These are phyloP conservation scores for Zeugodacus cucurbitae DNA, from an alignment of 1,140 invertebrate genomes.

Conservation along the genomic window DNA sequence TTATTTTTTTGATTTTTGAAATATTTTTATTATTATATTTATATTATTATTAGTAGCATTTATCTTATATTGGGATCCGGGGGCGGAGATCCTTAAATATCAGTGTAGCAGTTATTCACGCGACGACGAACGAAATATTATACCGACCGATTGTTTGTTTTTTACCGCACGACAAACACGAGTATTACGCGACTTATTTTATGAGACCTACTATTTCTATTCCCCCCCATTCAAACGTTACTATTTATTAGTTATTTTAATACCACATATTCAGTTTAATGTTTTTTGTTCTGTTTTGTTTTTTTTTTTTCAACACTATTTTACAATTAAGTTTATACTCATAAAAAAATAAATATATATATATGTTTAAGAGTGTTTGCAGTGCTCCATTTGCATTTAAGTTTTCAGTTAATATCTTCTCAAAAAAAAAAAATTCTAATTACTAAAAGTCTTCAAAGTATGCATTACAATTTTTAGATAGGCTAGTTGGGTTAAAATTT, in stretches of 20 bases:
- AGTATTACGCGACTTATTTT: constrained; percentile 58
- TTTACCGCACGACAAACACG: constrained; percentile 19
- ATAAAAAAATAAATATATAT: neutral
- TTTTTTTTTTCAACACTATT: constrained; percentile 8
- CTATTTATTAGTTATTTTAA: neutral
- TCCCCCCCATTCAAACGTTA: constrained; percentile 5
- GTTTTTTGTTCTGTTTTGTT: constrained; percentile 3
- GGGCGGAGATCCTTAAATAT: constrained; percentile 61
- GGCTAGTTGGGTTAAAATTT: neutral
- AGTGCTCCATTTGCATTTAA: neutral
- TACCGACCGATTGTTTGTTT: neutral
- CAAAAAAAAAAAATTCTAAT: constrained; percentile 17
- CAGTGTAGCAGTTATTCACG: neutral
- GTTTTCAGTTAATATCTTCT: neutral
- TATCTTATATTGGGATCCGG: constrained; percentile 57
- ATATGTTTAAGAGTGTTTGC: neutral
- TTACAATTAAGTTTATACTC: neutral
- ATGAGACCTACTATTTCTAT: constrained; percentile 40
- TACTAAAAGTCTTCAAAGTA: constrained; percentile 19
- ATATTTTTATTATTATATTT: constrained; percentile 37
- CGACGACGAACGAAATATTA: neutral
- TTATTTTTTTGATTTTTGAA: neutral
- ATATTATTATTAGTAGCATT: constrained; percentile 43
- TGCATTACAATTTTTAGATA: neutral
- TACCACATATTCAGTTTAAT: neutral